A percentile compares a stretch with the other conserved stretches of the same genome.
Evolutionary conservation across 2,797 vertebrate genomes (phyloP).

Genomic region (Myoxocephalus aenaeus): DNA sequence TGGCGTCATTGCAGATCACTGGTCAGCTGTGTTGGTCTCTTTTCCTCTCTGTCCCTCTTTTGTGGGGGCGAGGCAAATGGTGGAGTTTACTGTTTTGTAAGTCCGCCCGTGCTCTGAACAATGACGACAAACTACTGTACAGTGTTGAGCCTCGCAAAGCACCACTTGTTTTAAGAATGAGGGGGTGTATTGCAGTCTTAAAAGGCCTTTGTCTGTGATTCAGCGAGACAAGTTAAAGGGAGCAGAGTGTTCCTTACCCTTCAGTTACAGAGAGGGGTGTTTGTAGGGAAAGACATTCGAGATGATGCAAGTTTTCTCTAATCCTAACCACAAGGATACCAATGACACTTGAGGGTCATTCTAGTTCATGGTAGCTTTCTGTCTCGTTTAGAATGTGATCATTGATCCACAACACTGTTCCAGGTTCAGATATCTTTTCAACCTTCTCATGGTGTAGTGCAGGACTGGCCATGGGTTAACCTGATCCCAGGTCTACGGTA

Average conservation of each 20-base stretch:
- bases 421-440: slow-evolving; percentile 54
- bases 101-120: slow-evolving; percentile 35
- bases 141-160: slow-evolving; percentile 51
- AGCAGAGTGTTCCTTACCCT: slow-evolving; percentile 36
- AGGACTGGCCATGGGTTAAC: slow-evolving; percentile 36
- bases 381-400: slow-evolving; percentile 46
- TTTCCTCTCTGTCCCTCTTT: slow-evolving; percentile 50
- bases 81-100: slow-evolving; percentile 47
- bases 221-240: slow-evolving; percentile 53
- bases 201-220: slow-evolving; percentile 64
- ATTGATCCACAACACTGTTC: slow-evolving; percentile 53
- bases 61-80: slow-evolving; percentile 46
- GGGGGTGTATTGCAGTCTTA: slow-evolving; percentile 44
- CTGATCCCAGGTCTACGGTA: slow-evolving; percentile 43
- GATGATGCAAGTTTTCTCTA: slow-evolving; percentile 42
- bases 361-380: slow-evolving; percentile 43
- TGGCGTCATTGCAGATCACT: slow-evolving; percentile 52
- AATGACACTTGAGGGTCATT: slow-evolving; percentile 50
- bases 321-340: slow-evolving; percentile 35
- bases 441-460: slow-evolving; percentile 15
- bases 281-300: slow-evolving; percentile 30
- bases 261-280: slow-evolving; percentile 35
- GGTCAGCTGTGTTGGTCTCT: slow-evolving; percentile 36
- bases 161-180: slow-evolving; percentile 62
- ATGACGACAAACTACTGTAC: slow-evolving; percentile 46